Percentiles rank a stretch among this genome's conserved stretches.
Evolutionary conservation across 2,888 invertebrate genomes (phyloP).

Genomic region (Polyommatus icarus): DNA sequence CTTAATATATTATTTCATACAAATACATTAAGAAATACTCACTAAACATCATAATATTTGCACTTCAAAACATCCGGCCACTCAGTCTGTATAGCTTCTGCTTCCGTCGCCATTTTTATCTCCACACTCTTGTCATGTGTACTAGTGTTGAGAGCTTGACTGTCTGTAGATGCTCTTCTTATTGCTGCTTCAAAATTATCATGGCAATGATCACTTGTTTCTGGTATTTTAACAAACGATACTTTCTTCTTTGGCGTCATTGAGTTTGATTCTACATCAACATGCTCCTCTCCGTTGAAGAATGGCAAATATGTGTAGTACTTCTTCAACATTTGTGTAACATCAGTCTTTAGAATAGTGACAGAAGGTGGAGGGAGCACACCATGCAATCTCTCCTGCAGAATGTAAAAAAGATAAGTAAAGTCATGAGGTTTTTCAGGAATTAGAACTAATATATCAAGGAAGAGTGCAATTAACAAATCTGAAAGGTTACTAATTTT

Average conservation of each 20-base stretch:
- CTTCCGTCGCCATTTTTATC: constrained; percentile 58
- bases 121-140: constrained; percentile 57
- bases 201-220: constrained; percentile 35
- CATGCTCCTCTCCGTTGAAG: constrained; percentile 65
- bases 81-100: constrained; percentile 58
- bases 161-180: neutral
- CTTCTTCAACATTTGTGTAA: constrained; percentile 82
- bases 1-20: too few relatives aligned
- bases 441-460: neutral
- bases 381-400: constrained; percentile 83
- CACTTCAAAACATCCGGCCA: constrained; percentile 84
- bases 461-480: neutral
- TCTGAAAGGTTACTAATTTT: neutral
- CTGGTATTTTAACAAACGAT: constrained; percentile 66
- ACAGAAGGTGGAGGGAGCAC: constrained; percentile 88
- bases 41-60: constrained; percentile 87
- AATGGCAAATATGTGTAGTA: constrained; percentile 78
- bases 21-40: constrained; percentile 57
- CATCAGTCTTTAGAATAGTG: constrained; percentile 84
- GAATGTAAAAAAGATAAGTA: constrained; percentile 22
- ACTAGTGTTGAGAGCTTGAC: constrained; percentile 50
- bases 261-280: constrained; percentile 53
- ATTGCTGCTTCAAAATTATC: neutral
- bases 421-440: neutral
- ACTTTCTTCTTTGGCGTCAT: constrained; percentile 68